Base-by-base conservation (phyloP, 2,888 invertebrate species). In the Marronus borbonicus region DNA sequence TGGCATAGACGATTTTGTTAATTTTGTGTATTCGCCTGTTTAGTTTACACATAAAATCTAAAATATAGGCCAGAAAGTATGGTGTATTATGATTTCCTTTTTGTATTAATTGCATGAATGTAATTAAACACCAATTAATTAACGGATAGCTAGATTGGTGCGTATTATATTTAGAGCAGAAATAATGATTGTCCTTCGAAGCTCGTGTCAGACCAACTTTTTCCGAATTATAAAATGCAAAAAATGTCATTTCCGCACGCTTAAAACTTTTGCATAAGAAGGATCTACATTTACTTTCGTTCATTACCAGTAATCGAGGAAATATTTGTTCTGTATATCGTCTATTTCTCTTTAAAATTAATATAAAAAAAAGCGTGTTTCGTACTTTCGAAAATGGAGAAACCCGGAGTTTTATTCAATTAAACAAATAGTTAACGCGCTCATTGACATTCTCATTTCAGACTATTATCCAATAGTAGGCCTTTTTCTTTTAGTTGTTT, bases 71-170 rank as follows among this genome's bases (percentile, higher is more conserved):
- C 65, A 65, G 1, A 31, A 17, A 17, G 12, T 50, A 5, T 3
- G 50, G 28, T 69, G 39, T 52, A 50, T 52, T 69, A 69, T 69
- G 24, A 69, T n/a, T 28, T 69, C 50, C 8, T 50, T 50, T 14
- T 28, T 31, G 31, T 70, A 70, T 70, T 70, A 70, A 70, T 70
- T 70, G 58, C 70, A 70, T 7, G 55, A 39, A 58, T 58, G 70
- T 70, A 70, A 70, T 70, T 70, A 28, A 55, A 70, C n/a, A 70
- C 55, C 55, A 58, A 70, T 70, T 70, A 70, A 70, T 70, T 70
- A 70, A 65, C 17, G 44, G n/a, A 65, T 65, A 65, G 39, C 36
- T 65, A 39, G n/a, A 39, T n/a, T 17, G 24, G 49, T 68, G 49
- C 50, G 68, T 68, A 24, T 49, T 68, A 36, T 58, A 70, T 70